Evolutionary conservation across 2,113 vertebrate genomes (phyloP), one percentile per base, ranked within the genome.

Genomic region (Apistogramma diplotaenia): DNA sequence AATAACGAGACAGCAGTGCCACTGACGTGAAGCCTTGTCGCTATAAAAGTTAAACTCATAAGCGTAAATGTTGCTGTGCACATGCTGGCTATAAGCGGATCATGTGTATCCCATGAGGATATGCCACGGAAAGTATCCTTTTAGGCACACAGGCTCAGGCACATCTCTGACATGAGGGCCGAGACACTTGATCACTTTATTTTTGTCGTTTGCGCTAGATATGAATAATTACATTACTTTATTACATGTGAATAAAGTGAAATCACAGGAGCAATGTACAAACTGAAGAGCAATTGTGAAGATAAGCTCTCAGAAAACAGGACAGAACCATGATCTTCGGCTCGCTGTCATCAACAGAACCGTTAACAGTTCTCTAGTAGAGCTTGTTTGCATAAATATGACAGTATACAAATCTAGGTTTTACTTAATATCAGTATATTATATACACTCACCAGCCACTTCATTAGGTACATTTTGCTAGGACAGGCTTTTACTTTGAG

Each of bases 121-220:
- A 37, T 35, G 65, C 25, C 58, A 29, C 71, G 82, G 40, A 37
- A 65, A 76, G 58, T 19, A 55, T 82, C 62, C 8, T 31, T 84
- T 58, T 16, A 83, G 77, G 70, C 58, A 53, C 49, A 75, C n/a
- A n/a, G n/a, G 59, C 75, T 46, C 65, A 58, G 55, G 82, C 62
- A 56, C 49, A 25, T 81, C 31, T 59, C 31, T 29, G n/a, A 54
- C 37, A 57, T 76, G 51, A 83, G 53, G 29, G 37, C 31, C 70
- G 85, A 89, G 84, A 83, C 33, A 86, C 35, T 25, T 90, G 3
- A 70, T 1, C 4, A 27, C 12, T 35, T 74, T 43, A 51, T 82
- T 79, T 33, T 78, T 58, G 46, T 81, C 1, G 3, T 61, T 76
- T 77, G 33, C 78, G 62, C 70, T 57, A 55, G 54, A 70, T 78